These are phyloP conservation scores for Apodemus speciosus DNA, from an alignment of 2,113 vertebrate genomes.

Conservation along the genomic window DNA sequence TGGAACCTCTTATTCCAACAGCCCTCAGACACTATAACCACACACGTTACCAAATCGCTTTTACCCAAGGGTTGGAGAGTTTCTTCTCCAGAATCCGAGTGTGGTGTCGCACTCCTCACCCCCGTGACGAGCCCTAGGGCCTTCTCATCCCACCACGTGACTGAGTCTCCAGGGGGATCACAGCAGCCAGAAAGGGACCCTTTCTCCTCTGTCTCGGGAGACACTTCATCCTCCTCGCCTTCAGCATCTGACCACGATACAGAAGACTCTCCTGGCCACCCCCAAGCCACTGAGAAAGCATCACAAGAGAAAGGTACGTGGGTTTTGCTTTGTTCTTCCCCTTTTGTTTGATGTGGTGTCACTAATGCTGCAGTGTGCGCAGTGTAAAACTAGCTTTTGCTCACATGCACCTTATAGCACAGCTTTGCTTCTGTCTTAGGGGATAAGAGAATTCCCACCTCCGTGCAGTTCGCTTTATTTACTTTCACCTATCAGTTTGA, in stretches of 20 bases:
- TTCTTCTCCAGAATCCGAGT: slow-evolving; percentile 88
- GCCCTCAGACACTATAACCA: slow-evolving; percentile 87
- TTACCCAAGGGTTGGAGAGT: slow-evolving; percentile 84
- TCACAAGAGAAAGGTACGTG: slow-evolving; percentile 84
- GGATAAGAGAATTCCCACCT: neutral
- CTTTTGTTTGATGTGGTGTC: neutral
- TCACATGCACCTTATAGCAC: neutral
- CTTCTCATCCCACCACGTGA: slow-evolving; percentile 82
- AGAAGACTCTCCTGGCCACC: slow-evolving; percentile 86
- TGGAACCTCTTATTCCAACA: slow-evolving; percentile 87
- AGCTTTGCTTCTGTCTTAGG: neutral
- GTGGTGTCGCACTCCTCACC: slow-evolving; percentile 85
- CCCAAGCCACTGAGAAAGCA: slow-evolving; percentile 74
- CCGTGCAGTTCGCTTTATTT: neutral
- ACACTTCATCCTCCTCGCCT: slow-evolving; percentile 80
- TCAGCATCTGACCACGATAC: slow-evolving; percentile 84
- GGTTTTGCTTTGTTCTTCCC: neutral
- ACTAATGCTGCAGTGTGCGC: neutral
- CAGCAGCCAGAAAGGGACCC: slow-evolving; percentile 70
- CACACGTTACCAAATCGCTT: slow-evolving; percentile 85
- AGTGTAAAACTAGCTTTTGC: neutral
- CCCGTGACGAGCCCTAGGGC: slow-evolving; percentile 83
- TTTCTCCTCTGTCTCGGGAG: slow-evolving; percentile 75
- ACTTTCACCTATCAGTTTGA: neutral
- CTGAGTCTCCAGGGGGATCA: slow-evolving; percentile 80